Conservation (phyloP, 2,888 invertebrate species). For the Stramonita haemastoma region DNA sequence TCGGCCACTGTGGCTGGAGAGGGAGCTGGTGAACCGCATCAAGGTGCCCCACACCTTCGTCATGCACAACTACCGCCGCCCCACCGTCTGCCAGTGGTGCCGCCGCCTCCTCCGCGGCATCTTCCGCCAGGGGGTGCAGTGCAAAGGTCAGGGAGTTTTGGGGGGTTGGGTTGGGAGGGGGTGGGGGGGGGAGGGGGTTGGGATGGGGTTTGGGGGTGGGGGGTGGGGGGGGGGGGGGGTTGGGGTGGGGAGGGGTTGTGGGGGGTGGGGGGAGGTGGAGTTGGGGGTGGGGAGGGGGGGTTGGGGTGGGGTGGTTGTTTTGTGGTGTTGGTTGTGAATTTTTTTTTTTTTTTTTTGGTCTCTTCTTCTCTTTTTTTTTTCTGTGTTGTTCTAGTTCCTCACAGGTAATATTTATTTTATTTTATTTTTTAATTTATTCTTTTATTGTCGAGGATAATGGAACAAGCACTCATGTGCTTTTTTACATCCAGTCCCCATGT, state of each 20-base stretch:
- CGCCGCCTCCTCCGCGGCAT: slow-evolving; percentile 95
- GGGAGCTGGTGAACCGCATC: slow-evolving; percentile 82
- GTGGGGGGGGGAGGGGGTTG: neutral
- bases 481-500: no score
- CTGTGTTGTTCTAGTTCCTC: neutral
- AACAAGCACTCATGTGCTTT: no score
- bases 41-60: slow-evolving; percentile 97
- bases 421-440: no score
- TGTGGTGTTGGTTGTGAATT: neutral
- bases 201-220: neutral
- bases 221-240: neutral
- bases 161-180: neutral
- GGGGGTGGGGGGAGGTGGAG: neutral
- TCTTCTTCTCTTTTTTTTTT: neutral
- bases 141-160: slow-evolving; percentile 83
- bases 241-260: neutral
- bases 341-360: neutral
- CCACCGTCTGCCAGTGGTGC: slow-evolving; percentile 97
- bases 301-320: no score
- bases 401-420: no score
- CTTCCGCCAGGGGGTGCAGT: slow-evolving; percentile 95
- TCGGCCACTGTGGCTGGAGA: slow-evolving; percentile 85
- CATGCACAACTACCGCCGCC: slow-evolving; percentile 96
- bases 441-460: no score
- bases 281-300: neutral